Base-by-base conservation (phyloP, 64 coral and sea anemone species). In the Stichodactyla helianthus region DNA sequence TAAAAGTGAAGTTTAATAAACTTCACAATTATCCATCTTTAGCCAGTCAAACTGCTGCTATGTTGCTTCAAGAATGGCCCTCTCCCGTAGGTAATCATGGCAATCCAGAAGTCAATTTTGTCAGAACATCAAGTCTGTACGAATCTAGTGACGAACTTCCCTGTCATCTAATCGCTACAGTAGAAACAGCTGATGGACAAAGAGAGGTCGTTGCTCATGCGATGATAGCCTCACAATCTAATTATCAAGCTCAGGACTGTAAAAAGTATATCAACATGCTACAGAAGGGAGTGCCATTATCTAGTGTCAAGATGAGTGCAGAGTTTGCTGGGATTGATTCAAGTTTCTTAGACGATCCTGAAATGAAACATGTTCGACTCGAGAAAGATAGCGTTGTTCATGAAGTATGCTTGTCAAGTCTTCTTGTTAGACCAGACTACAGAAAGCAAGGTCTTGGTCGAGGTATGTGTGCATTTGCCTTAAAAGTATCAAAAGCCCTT, bases 401-500 rank as follows among this genome's bases (percentile, higher is more conserved):
- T 53, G 50, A 74, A 31, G 51, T 16, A 54, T 53, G 52, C 51
- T 59, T 94, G 23, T 82, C 92, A 2, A 87, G 88, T 58, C 88
- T 94, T 19, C 55, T 94, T 83, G 92, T 94, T 12, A 84, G 60
- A 14, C 92, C 92, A 1, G 55, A 84, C 14, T 77, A 90, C 64
- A 88, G 92, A 84, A 88, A 88, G 52, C 63, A 55, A 23, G 92
- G 88, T 14, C 79, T 94, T 78, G 92, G 92, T 0, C 88, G 84
- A 65, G 79, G 52, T 54, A 94, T 94, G 92, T 94, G 92, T 56
- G 92, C 71, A 26, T 94, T 83, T 23, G 92, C 92, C 2, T 62
- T 82, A 16, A 77, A 52, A 16, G 78, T 62, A 51, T 88, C 92
- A 27, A 59, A 77, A 44, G 20, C 25, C 23, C 88, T 84, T 54